Conservation (phyloP, 2,797 vertebrate species). For the Hapalemur alaotrensis region DNA sequence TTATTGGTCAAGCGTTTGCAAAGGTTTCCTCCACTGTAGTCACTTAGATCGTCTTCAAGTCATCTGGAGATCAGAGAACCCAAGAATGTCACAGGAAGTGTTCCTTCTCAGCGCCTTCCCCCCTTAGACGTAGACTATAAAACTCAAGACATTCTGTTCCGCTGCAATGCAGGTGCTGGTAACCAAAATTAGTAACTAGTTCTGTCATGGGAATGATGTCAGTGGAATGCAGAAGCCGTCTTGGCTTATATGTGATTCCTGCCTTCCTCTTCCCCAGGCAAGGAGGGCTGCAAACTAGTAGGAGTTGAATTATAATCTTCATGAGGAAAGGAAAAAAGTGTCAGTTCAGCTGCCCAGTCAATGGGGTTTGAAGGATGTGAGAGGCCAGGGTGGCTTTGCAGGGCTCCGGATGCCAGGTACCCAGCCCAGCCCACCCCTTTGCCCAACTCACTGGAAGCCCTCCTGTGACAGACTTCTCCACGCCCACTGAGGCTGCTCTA, state of each 20-base stretch:
- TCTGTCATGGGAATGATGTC: background rate
- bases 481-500: background rate
- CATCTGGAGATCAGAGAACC: background rate
- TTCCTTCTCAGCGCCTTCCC: background rate
- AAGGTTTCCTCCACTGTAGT: background rate
- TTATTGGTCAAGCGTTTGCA: background rate
- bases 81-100: background rate
- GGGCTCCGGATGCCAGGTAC: too few species aligned
- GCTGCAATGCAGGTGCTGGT: background rate
- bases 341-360: background rate
- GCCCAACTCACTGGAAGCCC: background rate
- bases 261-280: background rate
- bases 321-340: background rate
- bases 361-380: background rate
- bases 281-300: background rate
- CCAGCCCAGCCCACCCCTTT: background rate
- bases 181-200: background rate
- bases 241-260: background rate
- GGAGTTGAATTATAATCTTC: background rate
- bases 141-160: background rate
- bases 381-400: rapidly evolving
- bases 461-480: background rate
- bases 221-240: background rate
- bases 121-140: background rate
- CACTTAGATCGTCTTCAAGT: background rate